Evolutionary conservation across 2,797 vertebrate species (phyloP), one percentile per base, ranked within the genome.

Genomic region (Schizopygopsis malacanthus): DNA sequence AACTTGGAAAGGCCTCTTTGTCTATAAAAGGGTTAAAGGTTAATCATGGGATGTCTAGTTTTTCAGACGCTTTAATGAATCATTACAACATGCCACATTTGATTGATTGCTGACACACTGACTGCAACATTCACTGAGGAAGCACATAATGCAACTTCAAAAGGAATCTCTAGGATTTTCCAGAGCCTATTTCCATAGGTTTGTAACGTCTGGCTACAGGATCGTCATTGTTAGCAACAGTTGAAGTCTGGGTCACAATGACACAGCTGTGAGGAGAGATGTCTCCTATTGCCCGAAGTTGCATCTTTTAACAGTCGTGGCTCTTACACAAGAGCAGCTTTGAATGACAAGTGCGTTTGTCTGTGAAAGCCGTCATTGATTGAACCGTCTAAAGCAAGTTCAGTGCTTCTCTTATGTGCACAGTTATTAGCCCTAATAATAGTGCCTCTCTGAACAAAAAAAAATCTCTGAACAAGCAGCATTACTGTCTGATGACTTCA

Each of bases 1-100:
- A 90, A 91, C 92, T 87, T 91, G 87, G 94, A 93, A 94, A 93
- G 91, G 91, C 81, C 85, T 92, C 91, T 94, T 88, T 90, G 47
- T 86, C 69, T 84, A 84, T 75, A 13, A 28, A 41, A 33, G 41
- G 73, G 56, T 52, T 79, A 79, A 82, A 84, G 77, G 25, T 59
- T 22, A 39, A 56, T 28, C 52, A 77, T 41, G 4, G 16, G 50
- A 50, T 50, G 78, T 71, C 63, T 67, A 45, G 33, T 75, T 43
- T 65, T 45, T 22, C 8, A 37, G 71, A 50, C 1, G 22, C n/a
- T 76, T 56, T 39, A 75, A 33, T 73, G 28, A 73, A 54, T 81
- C 6, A 54, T 73, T 59, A 41, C 52, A 33, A 63, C 52, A 85
- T 72, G 65, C 39, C 79, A 73, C 77, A 25, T 43, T 43, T 79